Evolutionary conservation across 2,797 vertebrate genomes (phyloP).

Genomic region (Amphiprion clarkii): DNA sequence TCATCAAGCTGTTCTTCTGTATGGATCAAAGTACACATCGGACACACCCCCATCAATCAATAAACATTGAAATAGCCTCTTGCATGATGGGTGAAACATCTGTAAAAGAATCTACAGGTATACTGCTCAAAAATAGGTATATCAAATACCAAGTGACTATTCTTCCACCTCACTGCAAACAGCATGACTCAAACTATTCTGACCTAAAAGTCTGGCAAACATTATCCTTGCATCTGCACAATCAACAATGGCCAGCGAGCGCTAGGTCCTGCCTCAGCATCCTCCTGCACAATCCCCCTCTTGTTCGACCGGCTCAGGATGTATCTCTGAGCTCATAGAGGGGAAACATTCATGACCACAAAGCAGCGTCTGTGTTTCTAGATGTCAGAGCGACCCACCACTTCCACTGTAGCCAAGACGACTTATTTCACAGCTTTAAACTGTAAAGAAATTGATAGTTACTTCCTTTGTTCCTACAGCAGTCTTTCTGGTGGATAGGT

Average conservation of each 20-base stretch:
- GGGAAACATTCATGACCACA: constrained; percentile 70
- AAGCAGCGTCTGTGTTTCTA: constrained; percentile 70
- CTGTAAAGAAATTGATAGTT: constrained; percentile 23
- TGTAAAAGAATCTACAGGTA: too few species aligned
- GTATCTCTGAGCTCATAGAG: constrained; percentile 68
- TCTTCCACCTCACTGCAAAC: constrained; percentile 6
- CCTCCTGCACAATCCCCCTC: constrained; percentile 68
- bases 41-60: too few species aligned
- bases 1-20: too few species aligned
- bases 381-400: constrained; percentile 67
- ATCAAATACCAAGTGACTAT: background rate
- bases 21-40: too few species aligned
- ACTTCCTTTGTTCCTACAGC: constrained; percentile 18
- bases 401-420: constrained; percentile 58
- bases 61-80: too few species aligned
- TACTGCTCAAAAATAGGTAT: background rate
- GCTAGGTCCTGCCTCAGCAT: constrained; percentile 61
- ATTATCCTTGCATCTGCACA: constrained; percentile 72
- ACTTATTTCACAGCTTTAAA: constrained; percentile 46
- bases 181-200: constrained; percentile 64
- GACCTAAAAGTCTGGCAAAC: constrained; percentile 78
- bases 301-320: constrained; percentile 71
- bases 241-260: constrained; percentile 68
- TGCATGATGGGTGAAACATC: too few species aligned
- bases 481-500: constrained; percentile 33